These are phyloP conservation scores for Patella depressa DNA, from an alignment of 2,888 invertebrate species.

Conservation along the genomic window DNA sequence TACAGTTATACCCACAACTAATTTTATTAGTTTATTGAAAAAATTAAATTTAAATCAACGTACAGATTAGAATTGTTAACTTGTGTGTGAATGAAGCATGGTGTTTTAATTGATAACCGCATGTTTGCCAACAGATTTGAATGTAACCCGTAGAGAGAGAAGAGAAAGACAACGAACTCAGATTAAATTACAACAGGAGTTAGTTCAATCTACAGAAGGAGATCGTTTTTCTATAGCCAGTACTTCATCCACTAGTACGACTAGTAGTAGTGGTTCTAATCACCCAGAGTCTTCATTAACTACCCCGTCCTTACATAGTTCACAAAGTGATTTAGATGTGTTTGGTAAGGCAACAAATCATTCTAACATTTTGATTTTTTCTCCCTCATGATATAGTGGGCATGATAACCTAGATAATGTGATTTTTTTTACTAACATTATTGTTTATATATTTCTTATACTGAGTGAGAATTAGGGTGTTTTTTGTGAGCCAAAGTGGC, in stretches of 20 bases:
- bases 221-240: conserved; percentile 53
- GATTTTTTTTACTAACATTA: no score
- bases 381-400: no score
- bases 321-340: conserved; percentile 50
- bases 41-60: no score
- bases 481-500: no score
- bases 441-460: no score
- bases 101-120: conserved; percentile 6
- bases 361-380: no score
- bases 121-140: conserved; percentile 13
- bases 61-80: no score
- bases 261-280: conserved; percentile 44
- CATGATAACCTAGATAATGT: no score
- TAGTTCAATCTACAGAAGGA: conserved; percentile 27
- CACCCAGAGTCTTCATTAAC: conserved; percentile 19
- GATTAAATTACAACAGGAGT: conserved; percentile 52
- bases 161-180: conserved; percentile 56
- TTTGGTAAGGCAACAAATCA: conserved; percentile 29
- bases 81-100: no score
- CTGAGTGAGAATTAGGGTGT: no score
- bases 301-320: conserved; percentile 41
- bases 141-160: conserved; percentile 37
- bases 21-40: no score
- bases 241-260: conserved; percentile 50
- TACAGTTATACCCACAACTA: no score